Conservation (phyloP, 2,888 invertebrate genomes). For the Rosalia funebris region DNA sequence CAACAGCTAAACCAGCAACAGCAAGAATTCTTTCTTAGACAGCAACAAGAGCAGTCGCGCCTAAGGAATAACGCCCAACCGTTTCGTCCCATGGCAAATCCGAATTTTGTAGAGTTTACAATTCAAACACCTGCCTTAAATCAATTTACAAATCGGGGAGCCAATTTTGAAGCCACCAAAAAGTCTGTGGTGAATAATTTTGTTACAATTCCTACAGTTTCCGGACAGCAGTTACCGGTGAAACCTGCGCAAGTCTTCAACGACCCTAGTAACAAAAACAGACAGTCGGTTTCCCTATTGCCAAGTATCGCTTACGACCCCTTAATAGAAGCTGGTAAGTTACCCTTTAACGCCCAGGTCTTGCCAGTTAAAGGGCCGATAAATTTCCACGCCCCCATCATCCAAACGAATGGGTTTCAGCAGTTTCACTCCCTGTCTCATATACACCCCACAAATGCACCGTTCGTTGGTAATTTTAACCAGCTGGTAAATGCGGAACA, state of each 20-base stretch:
- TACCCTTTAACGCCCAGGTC: slow-evolving; percentile 62
- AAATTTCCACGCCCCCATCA: slow-evolving; percentile 51
- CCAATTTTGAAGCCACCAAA: slow-evolving; percentile 2
- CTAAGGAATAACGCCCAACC: slow-evolving; percentile 61
- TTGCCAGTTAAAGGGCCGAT: slow-evolving; percentile 57
- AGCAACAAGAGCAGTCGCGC: slow-evolving; percentile 59
- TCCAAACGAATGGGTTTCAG: slow-evolving; percentile 40
- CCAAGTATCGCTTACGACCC: slow-evolving; percentile 65
- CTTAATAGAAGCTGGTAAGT: slow-evolving; percentile 46
- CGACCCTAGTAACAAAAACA: neutral
- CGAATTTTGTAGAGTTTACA: slow-evolving; percentile 19
- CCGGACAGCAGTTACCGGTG: slow-evolving; percentile 22
- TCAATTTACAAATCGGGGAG: neutral
- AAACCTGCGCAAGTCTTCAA: slow-evolving; percentile 19
- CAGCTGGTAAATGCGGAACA: slow-evolving; percentile 34
- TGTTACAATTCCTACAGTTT: neutral
- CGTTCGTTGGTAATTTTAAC: slow-evolving; percentile 42
- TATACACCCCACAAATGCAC: slow-evolving; percentile 44
- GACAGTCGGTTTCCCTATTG: slow-evolving; percentile 63
- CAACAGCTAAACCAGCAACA: slow-evolving; percentile 61
- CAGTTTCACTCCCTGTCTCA: slow-evolving; percentile 35
- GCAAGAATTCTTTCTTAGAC: slow-evolving; percentile 70
- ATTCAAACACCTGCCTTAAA: neutral
- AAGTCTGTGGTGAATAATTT: neutral
- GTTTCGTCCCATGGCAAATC: slow-evolving; percentile 46